A percentile compares a stretch with the other conserved stretches of the same genome.
These are phyloP conservation scores for Threskiornis aethiopicus DNA, from an alignment of 2,797 vertebrate genomes.

Conservation along the genomic window DNA sequence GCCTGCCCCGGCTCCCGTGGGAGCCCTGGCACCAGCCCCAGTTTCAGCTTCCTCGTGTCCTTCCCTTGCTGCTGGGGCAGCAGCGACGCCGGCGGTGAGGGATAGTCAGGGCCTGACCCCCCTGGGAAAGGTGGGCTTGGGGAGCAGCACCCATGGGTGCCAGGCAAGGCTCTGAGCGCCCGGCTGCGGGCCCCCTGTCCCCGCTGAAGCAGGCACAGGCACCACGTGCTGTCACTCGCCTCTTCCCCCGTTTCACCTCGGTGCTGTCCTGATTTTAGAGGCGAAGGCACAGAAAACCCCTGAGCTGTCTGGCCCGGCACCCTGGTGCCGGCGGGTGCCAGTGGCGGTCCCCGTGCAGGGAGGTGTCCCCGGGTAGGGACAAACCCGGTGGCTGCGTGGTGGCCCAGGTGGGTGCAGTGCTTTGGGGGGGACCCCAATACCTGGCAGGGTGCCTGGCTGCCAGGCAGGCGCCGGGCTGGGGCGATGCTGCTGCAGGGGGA, in stretches of 20 bases:
- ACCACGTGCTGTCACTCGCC: fast-evolving
- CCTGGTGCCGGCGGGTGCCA: not conserved
- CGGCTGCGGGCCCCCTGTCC: fast-evolving
- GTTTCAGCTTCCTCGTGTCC: not conserved
- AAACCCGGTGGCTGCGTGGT: fast-evolving
- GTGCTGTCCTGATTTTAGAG: not conserved
- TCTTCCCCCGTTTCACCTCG: fast-evolving
- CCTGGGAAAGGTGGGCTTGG: not conserved
- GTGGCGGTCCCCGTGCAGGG: not conserved
- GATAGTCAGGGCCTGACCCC: not conserved
- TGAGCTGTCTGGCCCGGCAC: not conserved
- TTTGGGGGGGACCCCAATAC: not conserved
- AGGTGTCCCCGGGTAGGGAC: not conserved
- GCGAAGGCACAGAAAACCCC: not conserved
- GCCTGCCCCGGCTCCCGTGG: fast-evolving
- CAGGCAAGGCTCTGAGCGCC: not conserved
- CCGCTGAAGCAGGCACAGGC: fast-evolving
- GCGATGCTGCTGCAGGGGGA: not conserved
- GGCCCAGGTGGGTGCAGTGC: not conserved
- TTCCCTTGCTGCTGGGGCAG: not conserved
- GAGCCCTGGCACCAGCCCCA: not conserved
- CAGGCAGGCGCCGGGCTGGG: not conserved
- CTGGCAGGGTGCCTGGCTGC: not conserved
- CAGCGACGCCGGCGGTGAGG: fast-evolving
- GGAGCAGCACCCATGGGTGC: not conserved